Base-by-base conservation (phyloP, 2,888 invertebrate genomes). In the Nemapogon koenigi region DNA sequence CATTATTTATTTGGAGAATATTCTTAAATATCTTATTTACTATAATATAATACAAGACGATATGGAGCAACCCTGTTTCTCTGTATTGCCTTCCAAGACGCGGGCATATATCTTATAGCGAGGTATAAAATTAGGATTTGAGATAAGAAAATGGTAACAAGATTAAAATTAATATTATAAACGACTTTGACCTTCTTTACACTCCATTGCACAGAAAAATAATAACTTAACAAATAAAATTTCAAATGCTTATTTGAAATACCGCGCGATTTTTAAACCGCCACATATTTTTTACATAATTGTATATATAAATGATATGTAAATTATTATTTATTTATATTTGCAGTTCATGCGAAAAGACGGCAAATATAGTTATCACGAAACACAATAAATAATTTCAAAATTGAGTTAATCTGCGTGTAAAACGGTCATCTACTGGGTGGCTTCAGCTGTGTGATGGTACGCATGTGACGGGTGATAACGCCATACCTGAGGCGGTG, bases 401-500 rank as follows among this genome's bases (percentile, higher is more conserved):
- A 10, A 22, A 22, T 10, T 13, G n/a, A 13, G 27, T 27, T 6
- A n/a, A n/a, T n/a, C n/a, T n/a, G n/a, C n/a, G n/a, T n/a, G 8
- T 17, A 4, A 17, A 16, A 19, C 16, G 3, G n/a, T n/a, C 17
- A 16, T 52, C 68, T 62, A 78, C 53, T 78, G 78, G 47, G 78
- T 76, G 49, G 78, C 76, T 59, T 76, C 76, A 62, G 78, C 78
- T 44, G 76, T 78, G 62, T 76, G 78, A 50, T 75, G 76, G 50
- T 76, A 78, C 17, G 43, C 41, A 46, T 75, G 75, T 13, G 76
- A 71, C 39, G 73, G 73, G 45, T 70, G 70, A 59, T 78, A 78
- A 46, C 78, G 69, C 78, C 78, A 78, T 66, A 76, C 76, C 75
- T 78, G 78, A 2, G 78, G 76, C 16, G 78, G 76, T 35, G 76